A percentile compares a stretch with the other conserved stretches of the same genome.
phyloP scores from a whole-genome alignment of 2,888 invertebrate genomes.

The Thera obeliscata region DNA sequence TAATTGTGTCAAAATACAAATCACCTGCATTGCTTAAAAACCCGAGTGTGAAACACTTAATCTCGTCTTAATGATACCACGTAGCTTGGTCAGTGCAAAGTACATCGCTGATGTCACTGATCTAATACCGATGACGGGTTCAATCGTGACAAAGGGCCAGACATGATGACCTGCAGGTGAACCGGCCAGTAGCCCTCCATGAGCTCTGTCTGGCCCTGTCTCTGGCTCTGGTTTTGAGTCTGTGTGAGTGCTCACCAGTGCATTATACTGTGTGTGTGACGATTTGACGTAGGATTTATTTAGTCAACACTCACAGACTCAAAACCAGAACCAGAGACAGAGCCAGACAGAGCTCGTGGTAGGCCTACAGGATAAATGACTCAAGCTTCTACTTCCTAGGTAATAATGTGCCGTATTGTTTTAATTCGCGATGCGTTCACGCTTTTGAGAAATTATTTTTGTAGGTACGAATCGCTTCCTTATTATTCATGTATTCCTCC shows the following conservation, averaged over 20 bases:
- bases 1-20: too few species aligned
- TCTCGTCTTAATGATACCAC: neutral
- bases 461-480: neutral
- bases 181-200: slow-evolving; percentile 4
- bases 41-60: too few species aligned
- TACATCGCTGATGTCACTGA: slow-evolving; percentile 33
- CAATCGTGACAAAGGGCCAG: slow-evolving; percentile 44
- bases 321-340: too few species aligned
- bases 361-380: slow-evolving; percentile 28
- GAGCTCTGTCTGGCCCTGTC: too few species aligned
- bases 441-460: slow-evolving; percentile 15
- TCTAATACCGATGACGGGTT: slow-evolving; percentile 39
- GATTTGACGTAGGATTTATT: too few species aligned
- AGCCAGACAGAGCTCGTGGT: too few species aligned
- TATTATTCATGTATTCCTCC: neutral
- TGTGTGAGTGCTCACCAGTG: too few species aligned
- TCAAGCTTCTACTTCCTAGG: slow-evolving; percentile 23
- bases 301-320: too few species aligned
- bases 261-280: too few species aligned
- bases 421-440: slow-evolving; percentile 3
- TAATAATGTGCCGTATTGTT: slow-evolving; percentile 23
- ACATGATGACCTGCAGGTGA: slow-evolving; percentile 35
- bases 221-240: too few species aligned
- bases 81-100: neutral
- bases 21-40: too few species aligned